Evolutionary conservation across 2,113 vertebrate genomes (phyloP), one percentile per base, ranked within the genome.

Genomic region (Albula goreensis): DNA sequence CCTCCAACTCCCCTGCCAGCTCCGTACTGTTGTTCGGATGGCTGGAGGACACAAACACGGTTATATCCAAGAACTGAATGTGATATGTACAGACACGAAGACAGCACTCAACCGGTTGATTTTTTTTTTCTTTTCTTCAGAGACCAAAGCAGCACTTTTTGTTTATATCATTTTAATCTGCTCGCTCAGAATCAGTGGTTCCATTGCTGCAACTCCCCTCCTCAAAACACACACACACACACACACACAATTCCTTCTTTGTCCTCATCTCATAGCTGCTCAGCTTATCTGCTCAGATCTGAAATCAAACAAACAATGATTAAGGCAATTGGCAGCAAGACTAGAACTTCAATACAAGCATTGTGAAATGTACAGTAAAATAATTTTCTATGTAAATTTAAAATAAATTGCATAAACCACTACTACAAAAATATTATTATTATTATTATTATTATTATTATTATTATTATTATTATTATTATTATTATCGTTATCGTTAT

Each of bases 231-330:
- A 70, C 22, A 66, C 78, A 66, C 17, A 49, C 53, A 81, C 78
- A 80, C 80, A 83, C 25, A 50, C 31, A 80, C 78, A 80, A 17
- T 70, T 70, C 63, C 79, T 52, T 79, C 51, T 41, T 41, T 41
- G 31, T 41, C 31, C 31, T 41, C 31, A 41, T 41, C 31, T 41
- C 31, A 41, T 41, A 53, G 74, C 74, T 57, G 50, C 31, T 80
- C n/a, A 31, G 11, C 25, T 22, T n/a, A 70, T 74, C n/a, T 74
- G 22, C 31, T 74, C 22, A 53, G 56, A 60, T 31, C 74, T 7
- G 83, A 70, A 63, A 84, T 84, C 56, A 80, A 85, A 85, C 77
- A 52, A 85, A 49, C 70, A 51, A 79, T 80, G 52, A 80, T 80
- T 50, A 57, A 79, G 48, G 53, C 31, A 11, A 78, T 79, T 80